phyloP scores from a whole-genome alignment of 1,140 invertebrate genomes.

The Apis mellifera region Amel_HAv3.1 CM009936.2:6294001-6294500 shows the following conservation, averaged over 20 bases:
- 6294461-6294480: not conserved
- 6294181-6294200: not conserved
- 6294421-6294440: constrained; percentile 38
- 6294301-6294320: constrained; percentile 45
- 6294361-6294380: constrained; percentile 15
- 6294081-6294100: no score
- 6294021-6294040: no score
- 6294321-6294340: constrained; percentile 2
- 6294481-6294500: constrained; percentile 9
- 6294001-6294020: no score
- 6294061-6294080: no score
- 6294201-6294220: not conserved
- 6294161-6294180: no score
- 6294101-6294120: no score
- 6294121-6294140: no score
- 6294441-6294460: not conserved
- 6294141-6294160: no score
- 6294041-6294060: no score
- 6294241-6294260: no score
- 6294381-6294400: constrained; percentile 44
- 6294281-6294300: constrained; percentile 20
- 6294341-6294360: constrained; percentile 40
- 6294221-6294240: not conserved
- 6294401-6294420: constrained; percentile 38
- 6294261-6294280: not conserved